Percentiles rank a stretch among this genome's conserved stretches.
Conservation (phyloP, 2,113 vertebrate species). For the Chionomys nivalis region DNA sequence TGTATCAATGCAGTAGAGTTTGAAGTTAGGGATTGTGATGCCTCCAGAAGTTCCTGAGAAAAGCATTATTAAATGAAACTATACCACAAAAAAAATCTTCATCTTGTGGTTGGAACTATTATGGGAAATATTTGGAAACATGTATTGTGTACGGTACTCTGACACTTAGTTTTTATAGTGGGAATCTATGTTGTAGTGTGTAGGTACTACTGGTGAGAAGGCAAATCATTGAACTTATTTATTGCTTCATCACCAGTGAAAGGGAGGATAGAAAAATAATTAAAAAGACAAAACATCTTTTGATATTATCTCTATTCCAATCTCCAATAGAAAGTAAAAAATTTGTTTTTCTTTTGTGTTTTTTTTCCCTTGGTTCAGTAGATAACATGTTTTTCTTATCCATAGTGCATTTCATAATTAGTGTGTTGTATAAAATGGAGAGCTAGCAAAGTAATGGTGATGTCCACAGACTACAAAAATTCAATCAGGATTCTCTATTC, state of each 20-base stretch:
- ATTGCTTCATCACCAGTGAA: neutral
- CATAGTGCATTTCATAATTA: neutral
- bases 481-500: neutral
- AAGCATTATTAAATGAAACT: neutral
- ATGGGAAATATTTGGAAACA: neutral
- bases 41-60: neutral
- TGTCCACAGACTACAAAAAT: neutral
- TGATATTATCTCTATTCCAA: neutral
- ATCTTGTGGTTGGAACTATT: neutral
- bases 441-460: neutral
- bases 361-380: neutral
- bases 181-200: neutral
- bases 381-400: neutral
- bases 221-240: neutral
- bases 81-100: neutral
- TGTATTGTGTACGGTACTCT: neutral
- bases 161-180: neutral
- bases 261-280: neutral
- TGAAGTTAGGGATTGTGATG: no score
- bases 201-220: neutral
- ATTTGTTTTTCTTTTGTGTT: neutral
- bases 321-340: neutral
- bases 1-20: no score
- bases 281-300: neutral
- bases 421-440: neutral